A percentile compares a stretch with the other conserved stretches of the same genome.
Evolutionary conservation across 1,140 invertebrate genomes (phyloP).

Genomic region (Heliothis subflexa): DNA sequence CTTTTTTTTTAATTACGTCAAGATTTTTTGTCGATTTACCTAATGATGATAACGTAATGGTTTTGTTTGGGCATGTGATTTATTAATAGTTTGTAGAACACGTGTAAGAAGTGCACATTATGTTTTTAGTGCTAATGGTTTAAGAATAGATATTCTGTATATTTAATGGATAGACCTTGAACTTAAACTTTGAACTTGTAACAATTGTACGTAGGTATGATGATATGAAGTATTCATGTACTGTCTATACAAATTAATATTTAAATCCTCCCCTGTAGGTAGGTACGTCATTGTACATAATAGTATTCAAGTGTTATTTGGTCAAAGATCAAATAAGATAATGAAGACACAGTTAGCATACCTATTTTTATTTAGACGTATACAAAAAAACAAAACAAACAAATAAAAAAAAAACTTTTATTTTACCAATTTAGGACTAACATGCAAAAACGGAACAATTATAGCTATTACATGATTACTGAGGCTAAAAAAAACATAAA

Average conservation of each 20-base stretch:
- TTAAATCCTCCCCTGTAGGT: not conserved
- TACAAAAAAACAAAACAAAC: no score
- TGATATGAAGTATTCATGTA: no score
- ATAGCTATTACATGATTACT: not conserved
- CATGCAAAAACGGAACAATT: not conserved
- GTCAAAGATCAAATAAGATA: not conserved
- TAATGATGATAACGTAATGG: not conserved
- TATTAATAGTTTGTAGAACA: no score
- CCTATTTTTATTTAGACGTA: not conserved
- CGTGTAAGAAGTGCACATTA: no score
- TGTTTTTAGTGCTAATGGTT: no score
- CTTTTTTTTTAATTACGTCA: not conserved
- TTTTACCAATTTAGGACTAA: no score
- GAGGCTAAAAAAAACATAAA: not conserved
- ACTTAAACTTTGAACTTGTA: no score
- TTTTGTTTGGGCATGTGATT: not conserved
- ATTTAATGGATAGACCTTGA: no score
- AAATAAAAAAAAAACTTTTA: no score
- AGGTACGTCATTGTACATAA: not conserved
- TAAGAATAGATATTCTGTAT: no score
- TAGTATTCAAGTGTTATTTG: not conserved
- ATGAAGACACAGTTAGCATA: not conserved
- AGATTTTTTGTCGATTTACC: not conserved
- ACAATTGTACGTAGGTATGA: no score
- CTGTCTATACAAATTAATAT: not conserved